Conservation (phyloP, 2,888 invertebrate species). For the Sminthurinus aureus region DNA sequence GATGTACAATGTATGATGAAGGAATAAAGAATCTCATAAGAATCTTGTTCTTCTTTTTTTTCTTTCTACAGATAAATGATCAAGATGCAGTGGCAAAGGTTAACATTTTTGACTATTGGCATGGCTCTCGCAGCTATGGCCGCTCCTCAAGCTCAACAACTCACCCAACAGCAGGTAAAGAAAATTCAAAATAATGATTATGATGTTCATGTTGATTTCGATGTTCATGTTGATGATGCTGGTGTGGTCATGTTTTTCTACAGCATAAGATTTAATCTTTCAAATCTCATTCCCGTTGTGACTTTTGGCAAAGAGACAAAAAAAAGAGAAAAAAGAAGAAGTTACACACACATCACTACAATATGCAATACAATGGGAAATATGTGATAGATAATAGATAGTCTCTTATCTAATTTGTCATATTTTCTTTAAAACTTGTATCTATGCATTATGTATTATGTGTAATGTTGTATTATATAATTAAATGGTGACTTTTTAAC, state of each 20-base stretch:
- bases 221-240: too few species aligned
- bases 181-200: too few species aligned
- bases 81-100: slow-evolving; percentile 57
- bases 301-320: not conserved
- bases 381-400: not conserved
- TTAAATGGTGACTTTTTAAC: not conserved
- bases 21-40: not conserved
- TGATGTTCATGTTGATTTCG: too few species aligned
- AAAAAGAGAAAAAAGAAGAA: not conserved
- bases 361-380: not conserved
- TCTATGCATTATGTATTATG: not conserved
- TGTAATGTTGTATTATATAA: not conserved
- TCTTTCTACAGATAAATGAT: slow-evolving; percentile 11
- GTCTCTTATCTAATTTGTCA: too few species aligned
- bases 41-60: slow-evolving; percentile 6
- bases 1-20: not conserved
- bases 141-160: slow-evolving; percentile 59
- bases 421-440: not conserved
- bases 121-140: slow-evolving; percentile 58
- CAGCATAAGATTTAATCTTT: not conserved
- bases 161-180: slow-evolving; percentile 48
- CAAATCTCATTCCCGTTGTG: not conserved
- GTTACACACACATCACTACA: too few species aligned
- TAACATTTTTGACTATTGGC: slow-evolving; percentile 57
- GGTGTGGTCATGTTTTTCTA: too few species aligned